phyloP scores from a whole-genome alignment of 2,113 vertebrate species.

The Cynopterus brachyotis region DNA sequence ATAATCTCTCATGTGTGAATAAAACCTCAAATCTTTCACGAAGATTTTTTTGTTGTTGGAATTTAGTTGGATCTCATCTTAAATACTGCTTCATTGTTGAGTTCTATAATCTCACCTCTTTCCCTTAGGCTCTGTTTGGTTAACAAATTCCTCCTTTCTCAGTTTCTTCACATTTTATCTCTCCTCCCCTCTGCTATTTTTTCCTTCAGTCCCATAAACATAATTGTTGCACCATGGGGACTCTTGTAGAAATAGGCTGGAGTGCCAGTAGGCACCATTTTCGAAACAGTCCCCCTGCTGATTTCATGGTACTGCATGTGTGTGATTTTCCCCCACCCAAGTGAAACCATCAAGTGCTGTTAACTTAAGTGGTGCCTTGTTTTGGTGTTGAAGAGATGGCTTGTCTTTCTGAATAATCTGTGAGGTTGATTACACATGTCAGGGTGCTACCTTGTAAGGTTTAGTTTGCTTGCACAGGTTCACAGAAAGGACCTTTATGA shows the following conservation, averaged over 20 bases:
- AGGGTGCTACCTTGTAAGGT: neutral
- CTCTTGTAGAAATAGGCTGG: slow-evolving; percentile 37
- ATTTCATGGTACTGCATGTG: neutral
- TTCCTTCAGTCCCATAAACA: neutral
- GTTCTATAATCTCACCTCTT: neutral
- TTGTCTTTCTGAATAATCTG: neutral
- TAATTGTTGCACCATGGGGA: neutral
- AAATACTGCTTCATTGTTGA: slow-evolving; percentile 38
- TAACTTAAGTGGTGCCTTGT: neutral
- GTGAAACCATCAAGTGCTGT: neutral
- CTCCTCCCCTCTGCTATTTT: slow-evolving; percentile 2
- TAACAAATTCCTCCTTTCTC: neutral
- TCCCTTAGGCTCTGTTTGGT: slow-evolving; percentile 22
- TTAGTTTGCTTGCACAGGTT: neutral
- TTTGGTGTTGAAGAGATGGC: neutral
- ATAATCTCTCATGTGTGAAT: neutral
- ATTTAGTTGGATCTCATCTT: slow-evolving; percentile 30
- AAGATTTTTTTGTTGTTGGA: neutral
- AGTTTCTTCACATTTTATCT: neutral
- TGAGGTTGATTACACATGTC: neutral
- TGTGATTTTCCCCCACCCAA: neutral
- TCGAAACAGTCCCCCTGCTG: neutral
- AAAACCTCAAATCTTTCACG: neutral
- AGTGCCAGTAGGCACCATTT: slow-evolving; percentile 12
- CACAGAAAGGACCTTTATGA: neutral